A percentile compares a stretch with the other conserved stretches of the same genome.
Conservation (phyloP, 2,888 invertebrate genomes). For the Toxonevra muliebris region DNA sequence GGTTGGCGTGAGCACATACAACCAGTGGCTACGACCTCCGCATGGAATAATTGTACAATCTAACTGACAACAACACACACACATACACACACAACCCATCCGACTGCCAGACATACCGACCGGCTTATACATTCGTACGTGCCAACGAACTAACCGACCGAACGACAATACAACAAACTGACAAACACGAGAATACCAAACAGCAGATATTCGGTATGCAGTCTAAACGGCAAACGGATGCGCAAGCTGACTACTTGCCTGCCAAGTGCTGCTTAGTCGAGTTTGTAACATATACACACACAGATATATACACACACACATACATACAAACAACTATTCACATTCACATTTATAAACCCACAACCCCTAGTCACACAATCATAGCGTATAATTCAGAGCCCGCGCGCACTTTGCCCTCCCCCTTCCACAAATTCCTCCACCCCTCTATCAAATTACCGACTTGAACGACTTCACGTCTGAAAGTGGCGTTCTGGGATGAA, state of each 20-base stretch:
- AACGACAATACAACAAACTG: conserved; percentile 22
- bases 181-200: conserved; percentile 19
- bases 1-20: conserved; percentile 26
- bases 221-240: conserved; percentile 34
- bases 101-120: too few relatives aligned
- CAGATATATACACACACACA: conserved; percentile 9
- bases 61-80: conserved; percentile 12
- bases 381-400: conserved; percentile 35
- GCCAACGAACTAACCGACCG: background rate
- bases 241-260: conserved; percentile 34
- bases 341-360: conserved; percentile 12
- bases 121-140: too few relatives aligned
- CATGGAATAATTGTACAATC: conserved; percentile 21
- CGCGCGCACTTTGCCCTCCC: conserved; percentile 29
- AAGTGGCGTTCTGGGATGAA: conserved; percentile 48
- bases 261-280: conserved; percentile 37
- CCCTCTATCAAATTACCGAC: conserved; percentile 52
- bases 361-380: conserved; percentile 28
- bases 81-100: conserved; percentile 9
- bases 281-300: conserved; percentile 26
- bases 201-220: conserved; percentile 23
- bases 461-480: conserved; percentile 55
- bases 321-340: conserved; percentile 12
- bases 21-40: conserved; percentile 36
- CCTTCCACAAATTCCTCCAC: conserved; percentile 16